Evolutionary conservation across 1,140 invertebrate species (phyloP).

Genomic region (Ceratoteleas bidentatus): DNA sequence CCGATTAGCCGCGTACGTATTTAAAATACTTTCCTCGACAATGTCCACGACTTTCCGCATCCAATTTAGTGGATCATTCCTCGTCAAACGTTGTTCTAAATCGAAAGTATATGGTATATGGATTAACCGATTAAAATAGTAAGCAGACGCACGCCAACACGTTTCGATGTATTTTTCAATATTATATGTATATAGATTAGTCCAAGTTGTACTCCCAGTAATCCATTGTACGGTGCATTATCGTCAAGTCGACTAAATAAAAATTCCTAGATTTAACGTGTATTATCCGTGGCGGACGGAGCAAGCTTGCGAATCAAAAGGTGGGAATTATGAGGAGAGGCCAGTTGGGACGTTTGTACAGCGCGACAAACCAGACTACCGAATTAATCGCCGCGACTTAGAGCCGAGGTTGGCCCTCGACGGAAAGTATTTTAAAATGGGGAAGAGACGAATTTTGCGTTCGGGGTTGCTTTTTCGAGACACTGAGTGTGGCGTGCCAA

Average conservation of each 20-base stretch:
- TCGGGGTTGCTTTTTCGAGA: conserved; percentile 3
- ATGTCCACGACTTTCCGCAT: conserved; percentile 61
- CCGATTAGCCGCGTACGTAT: conserved; percentile 36
- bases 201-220: conserved; percentile 62
- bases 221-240: conserved; percentile 54
- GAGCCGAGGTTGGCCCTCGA: conserved; percentile 37
- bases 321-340: background rate
- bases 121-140: conserved; percentile 58
- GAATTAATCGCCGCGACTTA: conserved; percentile 33
- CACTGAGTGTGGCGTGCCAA: too few species aligned
- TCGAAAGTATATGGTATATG: conserved; percentile 65
- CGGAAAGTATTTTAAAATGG: conserved; percentile 64
- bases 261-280: conserved; percentile 49
- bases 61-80: conserved; percentile 65
- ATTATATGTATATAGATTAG: conserved; percentile 67
- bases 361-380: conserved; percentile 22
- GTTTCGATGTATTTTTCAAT: conserved; percentile 68
- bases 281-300: conserved; percentile 23
- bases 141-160: conserved; percentile 53
- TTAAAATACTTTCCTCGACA: conserved; percentile 67
- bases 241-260: conserved; percentile 42
- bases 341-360: conserved; percentile 31
- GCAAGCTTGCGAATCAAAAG: conserved; percentile 49
- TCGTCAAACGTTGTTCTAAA: conserved; percentile 69
- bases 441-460: background rate